phyloP scores from a whole-genome alignment of 2,113 vertebrate genomes.

The Hippopotamus amphibius region DNA sequence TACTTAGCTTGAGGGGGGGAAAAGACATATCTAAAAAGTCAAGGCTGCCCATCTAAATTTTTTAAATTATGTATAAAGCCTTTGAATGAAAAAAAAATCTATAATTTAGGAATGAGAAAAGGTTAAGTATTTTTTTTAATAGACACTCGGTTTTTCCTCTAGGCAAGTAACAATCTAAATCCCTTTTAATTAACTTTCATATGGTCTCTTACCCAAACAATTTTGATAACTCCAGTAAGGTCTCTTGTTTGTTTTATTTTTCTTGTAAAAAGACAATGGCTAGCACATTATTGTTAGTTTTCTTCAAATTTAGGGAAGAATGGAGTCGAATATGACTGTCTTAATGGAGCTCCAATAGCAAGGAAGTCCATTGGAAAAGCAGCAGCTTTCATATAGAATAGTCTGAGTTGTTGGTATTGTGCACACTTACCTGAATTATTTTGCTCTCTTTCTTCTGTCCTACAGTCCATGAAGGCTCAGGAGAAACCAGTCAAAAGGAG shows the following conservation, averaged over 20 bases:
- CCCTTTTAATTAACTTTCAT: constrained; percentile 45
- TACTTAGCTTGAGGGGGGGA: not conserved
- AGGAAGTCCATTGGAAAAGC: not conserved
- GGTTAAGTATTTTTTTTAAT: not conserved
- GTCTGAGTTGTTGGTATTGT: not conserved
- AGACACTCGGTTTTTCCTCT: not conserved
- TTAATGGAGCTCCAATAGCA: not conserved
- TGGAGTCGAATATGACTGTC: not conserved
- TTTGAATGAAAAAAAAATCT: not conserved
- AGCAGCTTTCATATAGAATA: not conserved
- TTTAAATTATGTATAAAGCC: constrained; percentile 8
- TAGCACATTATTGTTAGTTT: not conserved
- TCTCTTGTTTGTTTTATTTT: not conserved
- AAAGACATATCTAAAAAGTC: not conserved
- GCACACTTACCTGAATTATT: constrained; percentile 68
- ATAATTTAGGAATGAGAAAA: constrained; percentile 32
- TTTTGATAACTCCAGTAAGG: constrained; percentile 18
- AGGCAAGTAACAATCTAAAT: not conserved
- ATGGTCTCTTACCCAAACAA: not conserved
- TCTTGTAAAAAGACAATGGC: not conserved
- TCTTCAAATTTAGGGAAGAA: not conserved
- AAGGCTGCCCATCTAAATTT: not conserved
- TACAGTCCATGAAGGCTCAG: constrained; percentile 96
- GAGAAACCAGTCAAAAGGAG: constrained; percentile 97
- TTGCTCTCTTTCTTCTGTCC: constrained; percentile 71